Conservation (phyloP, 1,140 invertebrate genomes). For the Drosophila tsacasi region DNA sequence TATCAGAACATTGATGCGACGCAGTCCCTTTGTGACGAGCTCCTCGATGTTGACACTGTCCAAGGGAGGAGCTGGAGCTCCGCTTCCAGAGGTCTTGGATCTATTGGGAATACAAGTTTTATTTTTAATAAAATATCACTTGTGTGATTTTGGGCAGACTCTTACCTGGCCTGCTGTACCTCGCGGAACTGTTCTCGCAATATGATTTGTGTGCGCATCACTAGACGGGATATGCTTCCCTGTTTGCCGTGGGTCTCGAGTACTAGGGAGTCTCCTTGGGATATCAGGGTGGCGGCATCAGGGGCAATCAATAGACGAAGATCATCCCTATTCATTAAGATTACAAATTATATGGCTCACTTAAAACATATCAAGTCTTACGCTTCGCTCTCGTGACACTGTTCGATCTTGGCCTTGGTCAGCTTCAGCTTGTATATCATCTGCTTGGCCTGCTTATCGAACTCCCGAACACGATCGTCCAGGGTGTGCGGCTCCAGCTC, state of each 20-base stretch:
- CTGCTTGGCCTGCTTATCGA: slow-evolving; percentile 87
- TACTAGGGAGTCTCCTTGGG: slow-evolving; percentile 91
- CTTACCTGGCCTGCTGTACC: slow-evolving; percentile 81
- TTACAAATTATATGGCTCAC: too few species aligned
- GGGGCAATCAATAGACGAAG: slow-evolving; percentile 87
- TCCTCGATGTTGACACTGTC: slow-evolving; percentile 81
- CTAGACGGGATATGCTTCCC: slow-evolving; percentile 72
- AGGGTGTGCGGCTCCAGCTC: slow-evolving; percentile 43
- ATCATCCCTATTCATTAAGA: slow-evolving; percentile 62
- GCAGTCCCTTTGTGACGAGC: slow-evolving; percentile 77
- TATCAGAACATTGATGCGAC: slow-evolving; percentile 82
- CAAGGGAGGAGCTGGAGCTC: slow-evolving; percentile 45
- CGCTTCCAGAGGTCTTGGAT: slow-evolving; percentile 56
- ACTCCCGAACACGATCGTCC: slow-evolving; percentile 85
- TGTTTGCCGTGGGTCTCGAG: slow-evolving; percentile 87
- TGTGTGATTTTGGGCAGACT: background rate
- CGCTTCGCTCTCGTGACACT: slow-evolving; percentile 88
- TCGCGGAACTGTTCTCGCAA: slow-evolving; percentile 82
- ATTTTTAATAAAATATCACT: background rate
- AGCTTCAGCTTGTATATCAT: slow-evolving; percentile 89
- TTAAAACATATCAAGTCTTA: slow-evolving; percentile 49
- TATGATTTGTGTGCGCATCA: slow-evolving; percentile 81
- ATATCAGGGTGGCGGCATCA: slow-evolving; percentile 92
- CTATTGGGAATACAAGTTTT: slow-evolving; percentile 19
- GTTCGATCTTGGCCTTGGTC: slow-evolving; percentile 89